Evolutionary conservation across 2,113 vertebrate species (phyloP), one percentile per base, ranked within the genome.

Genomic region (Clinocottus analis): DNA sequence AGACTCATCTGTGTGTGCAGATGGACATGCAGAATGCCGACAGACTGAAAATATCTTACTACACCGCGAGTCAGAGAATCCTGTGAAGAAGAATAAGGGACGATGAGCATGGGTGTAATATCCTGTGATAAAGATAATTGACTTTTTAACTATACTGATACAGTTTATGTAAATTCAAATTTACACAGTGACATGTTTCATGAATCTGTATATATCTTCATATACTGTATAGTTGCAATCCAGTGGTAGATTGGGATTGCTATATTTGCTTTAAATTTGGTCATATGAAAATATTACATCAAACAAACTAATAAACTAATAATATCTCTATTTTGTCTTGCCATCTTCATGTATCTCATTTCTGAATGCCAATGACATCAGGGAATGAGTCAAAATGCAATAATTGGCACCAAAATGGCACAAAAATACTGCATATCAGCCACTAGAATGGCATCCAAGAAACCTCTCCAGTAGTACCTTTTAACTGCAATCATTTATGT

Each of bases 21-120:
- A 92, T 88, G 87, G 87, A 63, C 16, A 21, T 89, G 62, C 79
- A 85, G 72, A 89, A 88, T 75, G 77, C 77, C 77, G 80, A 53
- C 56, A 6, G 55, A 71, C 69, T 73, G 79, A 76, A 87, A 80
- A 87, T 82, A 83, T 77, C 77, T 67, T 63, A 79, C 76, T 64
- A 77, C 79, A 37, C 2, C 11, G 75, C 90, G 87, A 92, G 71
- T 88, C 83, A 66, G 25, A 84, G 70, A 71, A 59, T 72, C 66
- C 63, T 27, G 39, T 61, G 35, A 70, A 67, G 35, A 70, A 67
- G 65, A 81, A 72, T 43, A 45, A 56, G 17, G 49, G 37, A 41
- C 64, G 23, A 71, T 66, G 56, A 77, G 59, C 60, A 33, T 71
- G 35, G 16, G 29, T 53, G 27, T 25, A 39, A 59, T 55, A 45